Percentiles rank a stretch among this genome's conserved stretches.
These are phyloP conservation scores for Tribolium madens DNA, from an alignment of 1,140 invertebrate species.

Conservation along the genomic window DNA sequence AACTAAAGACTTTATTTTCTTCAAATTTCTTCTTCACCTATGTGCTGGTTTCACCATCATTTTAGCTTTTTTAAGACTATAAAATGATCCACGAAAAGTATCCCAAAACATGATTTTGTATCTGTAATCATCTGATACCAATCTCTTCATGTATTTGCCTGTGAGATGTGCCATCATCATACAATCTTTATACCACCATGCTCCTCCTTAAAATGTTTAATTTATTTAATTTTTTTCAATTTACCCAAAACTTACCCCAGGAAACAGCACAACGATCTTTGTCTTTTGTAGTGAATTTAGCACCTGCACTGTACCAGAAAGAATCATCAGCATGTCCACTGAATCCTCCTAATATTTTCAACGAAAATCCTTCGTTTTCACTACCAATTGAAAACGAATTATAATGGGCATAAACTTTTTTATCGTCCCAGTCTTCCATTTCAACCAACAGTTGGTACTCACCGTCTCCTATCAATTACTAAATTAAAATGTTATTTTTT, in stretches of 20 bases:
- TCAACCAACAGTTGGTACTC: not conserved
- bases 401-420: conserved; percentile 1
- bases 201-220: conserved; percentile 3
- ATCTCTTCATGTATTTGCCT: not conserved
- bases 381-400: not conserved
- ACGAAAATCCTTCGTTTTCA: conserved; percentile 9
- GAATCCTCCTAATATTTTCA: not conserved
- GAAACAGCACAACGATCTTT: not conserved
- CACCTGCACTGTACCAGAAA: not conserved
- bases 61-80: conserved; percentile 1
- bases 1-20: too few relatives aligned
- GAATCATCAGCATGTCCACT: conserved; percentile 24
- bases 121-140: not conserved
- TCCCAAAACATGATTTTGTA: conserved; percentile 1
- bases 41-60: conserved; percentile 40
- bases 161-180: not conserved
- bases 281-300: conserved; percentile 19
- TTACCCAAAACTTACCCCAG: not conserved
- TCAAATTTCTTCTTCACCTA: too few relatives aligned
- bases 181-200: conserved; percentile 9
- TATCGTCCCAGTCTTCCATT: not conserved
- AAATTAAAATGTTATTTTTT: not conserved
- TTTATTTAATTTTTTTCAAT: not conserved
- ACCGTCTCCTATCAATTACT: not conserved
- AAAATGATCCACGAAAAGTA: not conserved